Conservation (phyloP, 2,113 vertebrate species). For the Oreochromis spilurus region DNA sequence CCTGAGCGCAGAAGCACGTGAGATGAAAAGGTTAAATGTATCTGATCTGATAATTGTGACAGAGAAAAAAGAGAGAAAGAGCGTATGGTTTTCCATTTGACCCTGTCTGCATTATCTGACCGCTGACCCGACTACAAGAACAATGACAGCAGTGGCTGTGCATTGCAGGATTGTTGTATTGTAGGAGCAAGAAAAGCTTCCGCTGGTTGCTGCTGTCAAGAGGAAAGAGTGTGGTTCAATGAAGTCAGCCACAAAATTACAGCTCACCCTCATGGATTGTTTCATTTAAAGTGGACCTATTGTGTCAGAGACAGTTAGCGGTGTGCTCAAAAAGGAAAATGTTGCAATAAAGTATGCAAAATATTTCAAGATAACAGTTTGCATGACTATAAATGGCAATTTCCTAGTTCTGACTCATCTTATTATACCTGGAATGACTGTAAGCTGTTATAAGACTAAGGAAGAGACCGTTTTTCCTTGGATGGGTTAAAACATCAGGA, state of each 20-base stretch:
- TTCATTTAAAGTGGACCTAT: constrained; percentile 5
- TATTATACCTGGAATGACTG: neutral
- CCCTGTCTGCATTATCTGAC: constrained; percentile 9
- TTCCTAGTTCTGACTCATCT: neutral
- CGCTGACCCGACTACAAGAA: constrained; percentile 3
- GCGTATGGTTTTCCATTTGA: neutral
- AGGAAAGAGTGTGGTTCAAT: constrained; percentile 24
- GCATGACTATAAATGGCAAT: neutral
- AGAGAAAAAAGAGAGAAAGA: neutral
- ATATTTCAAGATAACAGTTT: constrained; percentile 9
- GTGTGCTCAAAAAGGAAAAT: constrained; percentile 12
- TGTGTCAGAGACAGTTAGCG: constrained; percentile 24
- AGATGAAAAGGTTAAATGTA: constrained; percentile 17
- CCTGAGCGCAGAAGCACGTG: neutral
- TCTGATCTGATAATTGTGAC: constrained; percentile 37
- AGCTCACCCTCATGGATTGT: neutral
- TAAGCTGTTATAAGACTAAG: neutral
- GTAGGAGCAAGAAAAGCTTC: constrained; percentile 31
- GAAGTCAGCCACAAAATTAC: constrained; percentile 31
- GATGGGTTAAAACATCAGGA: neutral
- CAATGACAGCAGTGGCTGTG: constrained; percentile 22
- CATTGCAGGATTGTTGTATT: constrained; percentile 2
- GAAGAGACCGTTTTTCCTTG: neutral
- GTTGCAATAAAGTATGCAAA: neutral
- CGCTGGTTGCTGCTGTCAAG: neutral